phyloP scores from a whole-genome alignment of 2,113 vertebrate species.

The Phyllostomus hastatus region DNA sequence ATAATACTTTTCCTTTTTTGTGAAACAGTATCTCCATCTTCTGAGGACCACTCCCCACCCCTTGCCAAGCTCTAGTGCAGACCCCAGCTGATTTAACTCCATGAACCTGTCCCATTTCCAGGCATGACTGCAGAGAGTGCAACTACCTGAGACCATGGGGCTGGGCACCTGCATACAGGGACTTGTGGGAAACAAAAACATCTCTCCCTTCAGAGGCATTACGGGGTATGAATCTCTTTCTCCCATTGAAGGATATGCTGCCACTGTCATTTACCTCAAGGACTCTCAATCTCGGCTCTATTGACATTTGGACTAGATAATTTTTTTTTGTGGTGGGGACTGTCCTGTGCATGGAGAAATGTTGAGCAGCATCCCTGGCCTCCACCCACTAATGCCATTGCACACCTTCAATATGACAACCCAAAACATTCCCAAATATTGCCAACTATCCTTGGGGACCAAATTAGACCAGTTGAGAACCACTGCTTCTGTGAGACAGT shows the following conservation, averaged over 20 bases:
- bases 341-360: neutral
- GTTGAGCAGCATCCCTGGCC: neutral
- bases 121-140: fast-evolving
- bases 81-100: neutral
- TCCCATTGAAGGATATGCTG: neutral
- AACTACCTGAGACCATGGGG: neutral
- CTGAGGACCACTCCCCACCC: neutral
- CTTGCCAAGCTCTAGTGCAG: neutral
- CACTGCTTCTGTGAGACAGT: neutral
- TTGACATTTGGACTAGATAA: neutral
- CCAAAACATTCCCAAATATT: neutral
- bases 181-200: neutral
- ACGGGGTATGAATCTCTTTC: neutral
- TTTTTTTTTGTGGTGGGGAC: neutral
- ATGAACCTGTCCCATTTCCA: no score
- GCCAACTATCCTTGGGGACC: neutral
- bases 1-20: neutral
- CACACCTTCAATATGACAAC: neutral
- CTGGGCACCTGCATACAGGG: neutral
- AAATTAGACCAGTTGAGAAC: neutral
- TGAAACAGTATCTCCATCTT: neutral
- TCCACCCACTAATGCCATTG: neutral
- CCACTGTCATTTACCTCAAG: neutral
- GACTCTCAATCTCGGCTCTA: neutral
- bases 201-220: neutral